phyloP scores from a whole-genome alignment of 1,140 invertebrate genomes.

The Orchesella cincta region DNA sequence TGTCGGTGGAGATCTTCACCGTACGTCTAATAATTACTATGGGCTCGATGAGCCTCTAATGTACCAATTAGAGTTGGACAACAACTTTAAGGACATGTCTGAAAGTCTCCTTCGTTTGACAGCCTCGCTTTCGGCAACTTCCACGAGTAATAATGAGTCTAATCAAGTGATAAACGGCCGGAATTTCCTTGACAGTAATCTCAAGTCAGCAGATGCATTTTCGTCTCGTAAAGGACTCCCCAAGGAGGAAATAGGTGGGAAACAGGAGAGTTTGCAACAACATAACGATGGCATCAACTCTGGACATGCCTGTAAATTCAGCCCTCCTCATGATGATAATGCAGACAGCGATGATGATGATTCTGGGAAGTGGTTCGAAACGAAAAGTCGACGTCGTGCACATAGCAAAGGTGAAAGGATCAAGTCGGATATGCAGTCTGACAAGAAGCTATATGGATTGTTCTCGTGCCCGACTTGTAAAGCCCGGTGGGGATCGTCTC shows the following conservation, averaged over 20 bases:
- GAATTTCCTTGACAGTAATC: not conserved
- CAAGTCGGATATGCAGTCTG: not conserved
- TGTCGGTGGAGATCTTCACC: no score
- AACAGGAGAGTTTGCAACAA: no score
- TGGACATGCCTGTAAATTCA: not conserved
- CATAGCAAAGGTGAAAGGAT: not conserved
- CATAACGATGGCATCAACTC: not conserved
- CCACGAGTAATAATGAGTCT: no score
- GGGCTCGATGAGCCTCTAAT: no score
- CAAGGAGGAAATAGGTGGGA: no score
- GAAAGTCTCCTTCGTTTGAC: not conserved
- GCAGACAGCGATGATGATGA: not conserved
- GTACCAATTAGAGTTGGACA: not conserved
- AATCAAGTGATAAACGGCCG: no score
- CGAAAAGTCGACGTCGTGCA: not conserved
- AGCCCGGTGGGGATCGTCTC: constrained; percentile 35
- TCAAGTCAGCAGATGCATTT: no score
- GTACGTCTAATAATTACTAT: no score
- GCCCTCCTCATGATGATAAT: not conserved
- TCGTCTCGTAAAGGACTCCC: no score
- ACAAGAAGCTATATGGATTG: constrained; percentile 34
- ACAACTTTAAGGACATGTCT: not conserved
- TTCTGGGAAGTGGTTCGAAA: not conserved
- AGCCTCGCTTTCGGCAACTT: no score
- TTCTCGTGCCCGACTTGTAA: constrained; percentile 36